Evolutionary conservation across 2,113 vertebrate species (phyloP).

Genomic region (Heterotis niloticus): DNA sequence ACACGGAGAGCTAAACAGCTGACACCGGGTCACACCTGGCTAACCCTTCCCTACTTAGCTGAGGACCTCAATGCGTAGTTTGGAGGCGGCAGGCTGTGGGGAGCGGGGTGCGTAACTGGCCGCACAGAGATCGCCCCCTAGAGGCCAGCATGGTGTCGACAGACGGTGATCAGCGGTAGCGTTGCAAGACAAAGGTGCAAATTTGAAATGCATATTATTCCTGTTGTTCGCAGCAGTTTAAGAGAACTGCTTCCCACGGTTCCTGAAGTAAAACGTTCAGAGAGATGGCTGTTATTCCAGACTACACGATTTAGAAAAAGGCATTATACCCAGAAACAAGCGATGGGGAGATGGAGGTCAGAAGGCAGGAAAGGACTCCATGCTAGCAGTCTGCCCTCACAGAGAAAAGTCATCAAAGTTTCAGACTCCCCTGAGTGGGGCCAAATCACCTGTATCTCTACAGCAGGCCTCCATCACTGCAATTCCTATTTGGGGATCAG

Average conservation of each 20-base stretch:
- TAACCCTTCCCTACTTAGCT: slow-evolving; percentile 21
- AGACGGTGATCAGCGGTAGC: neutral
- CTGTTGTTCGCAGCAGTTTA: neutral
- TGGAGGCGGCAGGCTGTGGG: too few species aligned
- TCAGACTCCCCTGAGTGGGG: neutral
- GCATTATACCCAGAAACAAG: neutral
- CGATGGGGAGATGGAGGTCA: too few species aligned
- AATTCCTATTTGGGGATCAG: slow-evolving; percentile 57
- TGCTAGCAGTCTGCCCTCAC: slow-evolving; percentile 2
- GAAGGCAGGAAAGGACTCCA: neutral
- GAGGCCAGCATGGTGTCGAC: neutral
- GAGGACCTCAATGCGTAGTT: neutral
- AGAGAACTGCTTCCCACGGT: neutral
- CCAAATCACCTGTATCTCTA: slow-evolving; percentile 7
- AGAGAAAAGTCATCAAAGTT: slow-evolving; percentile 10
- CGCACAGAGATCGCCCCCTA: neutral
- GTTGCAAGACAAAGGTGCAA: neutral
- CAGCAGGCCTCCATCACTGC: neutral
- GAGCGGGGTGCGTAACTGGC: neutral
- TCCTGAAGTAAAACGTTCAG: neutral
- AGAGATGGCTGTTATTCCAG: neutral
- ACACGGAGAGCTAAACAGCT: slow-evolving; percentile 28
- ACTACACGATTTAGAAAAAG: neutral
- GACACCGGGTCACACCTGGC: slow-evolving; percentile 34
- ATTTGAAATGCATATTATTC: neutral